phyloP scores from a whole-genome alignment of 2,888 invertebrate genomes.

The Athalia cordata region DNA sequence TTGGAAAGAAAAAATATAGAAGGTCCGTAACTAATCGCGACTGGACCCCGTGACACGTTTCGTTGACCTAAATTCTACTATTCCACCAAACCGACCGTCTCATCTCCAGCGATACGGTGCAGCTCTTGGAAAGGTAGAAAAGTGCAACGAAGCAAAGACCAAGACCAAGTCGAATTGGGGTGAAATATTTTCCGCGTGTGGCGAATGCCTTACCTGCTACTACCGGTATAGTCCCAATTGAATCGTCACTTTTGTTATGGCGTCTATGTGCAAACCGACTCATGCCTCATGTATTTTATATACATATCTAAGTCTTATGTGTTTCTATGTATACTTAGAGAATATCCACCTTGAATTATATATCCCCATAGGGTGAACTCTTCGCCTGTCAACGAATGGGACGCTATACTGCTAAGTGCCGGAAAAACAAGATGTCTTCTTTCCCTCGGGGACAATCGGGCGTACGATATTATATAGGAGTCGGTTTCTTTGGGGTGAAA shows the following conservation, averaged over 20 bases:
- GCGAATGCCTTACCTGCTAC: slow-evolving; percentile 43
- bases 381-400: slow-evolving; percentile 37
- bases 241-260: slow-evolving; percentile 42
- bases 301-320: slow-evolving; percentile 5
- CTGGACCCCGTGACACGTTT: slow-evolving; percentile 44
- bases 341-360: background rate
- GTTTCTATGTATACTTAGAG: background rate
- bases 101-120: background rate
- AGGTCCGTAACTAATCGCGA: slow-evolving; percentile 39
- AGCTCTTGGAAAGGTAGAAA: slow-evolving; percentile 5
- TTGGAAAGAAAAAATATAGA: background rate
- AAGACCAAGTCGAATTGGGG: slow-evolving; percentile 41
- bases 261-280: slow-evolving; percentile 7
- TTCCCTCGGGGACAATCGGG: slow-evolving; percentile 21
- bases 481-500: slow-evolving; percentile 36
- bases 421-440: slow-evolving; percentile 37
- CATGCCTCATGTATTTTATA: slow-evolving; percentile 7
- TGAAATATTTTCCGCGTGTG: slow-evolving; percentile 44
- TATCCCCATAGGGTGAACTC: slow-evolving; percentile 30
- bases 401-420: slow-evolving; percentile 31
- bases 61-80: slow-evolving; percentile 37
- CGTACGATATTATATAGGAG: background rate
- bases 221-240: background rate
- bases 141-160: background rate
- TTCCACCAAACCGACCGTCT: slow-evolving; percentile 12